These are phyloP conservation scores for Cotesia congregata DNA, from an alignment of 2,888 invertebrate genomes.

Conservation along the genomic window DNA sequence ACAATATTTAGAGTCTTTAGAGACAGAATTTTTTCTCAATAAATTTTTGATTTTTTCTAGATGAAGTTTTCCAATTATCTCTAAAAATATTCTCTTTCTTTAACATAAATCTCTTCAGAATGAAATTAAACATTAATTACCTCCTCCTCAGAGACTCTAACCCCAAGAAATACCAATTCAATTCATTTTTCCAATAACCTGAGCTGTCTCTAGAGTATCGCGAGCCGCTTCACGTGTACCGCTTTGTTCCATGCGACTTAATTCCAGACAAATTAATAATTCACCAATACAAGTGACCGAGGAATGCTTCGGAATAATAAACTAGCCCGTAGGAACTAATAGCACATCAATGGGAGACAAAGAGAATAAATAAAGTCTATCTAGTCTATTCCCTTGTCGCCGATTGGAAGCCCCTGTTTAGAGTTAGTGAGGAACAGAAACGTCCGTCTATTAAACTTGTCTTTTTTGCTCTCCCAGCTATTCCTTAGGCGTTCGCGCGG, in stretches of 20 bases:
- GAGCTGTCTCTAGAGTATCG: conserved; percentile 34
- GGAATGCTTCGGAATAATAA: no score
- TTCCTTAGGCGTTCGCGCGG: not conserved
- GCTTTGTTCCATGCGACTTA: conserved; percentile 24
- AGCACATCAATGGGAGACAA: no score
- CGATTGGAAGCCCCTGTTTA: conserved; percentile 22
- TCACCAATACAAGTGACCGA: not conserved
- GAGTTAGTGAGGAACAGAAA: conserved; percentile 39
- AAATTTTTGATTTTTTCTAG: not conserved
- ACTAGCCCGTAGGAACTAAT: no score
- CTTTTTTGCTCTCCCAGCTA: not conserved
- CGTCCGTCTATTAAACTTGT: conserved; percentile 13
- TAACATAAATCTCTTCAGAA: conserved; percentile 28
- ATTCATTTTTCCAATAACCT: conserved; percentile 41
- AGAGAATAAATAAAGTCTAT: no score
- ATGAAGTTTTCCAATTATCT: not conserved
- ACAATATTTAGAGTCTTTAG: no score
- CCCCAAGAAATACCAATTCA: not conserved
- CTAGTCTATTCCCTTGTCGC: conserved; percentile 35
- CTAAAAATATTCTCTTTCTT: not conserved
- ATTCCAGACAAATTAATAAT: conserved; percentile 15
- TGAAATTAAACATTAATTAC: conserved; percentile 36
- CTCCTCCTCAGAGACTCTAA: not conserved
- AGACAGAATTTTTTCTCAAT: not conserved
- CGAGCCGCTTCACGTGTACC: conserved; percentile 3